These are phyloP conservation scores for Crepidodera aurea DNA, from an alignment of 2,888 invertebrate genomes.

Conservation along the genomic window DNA sequence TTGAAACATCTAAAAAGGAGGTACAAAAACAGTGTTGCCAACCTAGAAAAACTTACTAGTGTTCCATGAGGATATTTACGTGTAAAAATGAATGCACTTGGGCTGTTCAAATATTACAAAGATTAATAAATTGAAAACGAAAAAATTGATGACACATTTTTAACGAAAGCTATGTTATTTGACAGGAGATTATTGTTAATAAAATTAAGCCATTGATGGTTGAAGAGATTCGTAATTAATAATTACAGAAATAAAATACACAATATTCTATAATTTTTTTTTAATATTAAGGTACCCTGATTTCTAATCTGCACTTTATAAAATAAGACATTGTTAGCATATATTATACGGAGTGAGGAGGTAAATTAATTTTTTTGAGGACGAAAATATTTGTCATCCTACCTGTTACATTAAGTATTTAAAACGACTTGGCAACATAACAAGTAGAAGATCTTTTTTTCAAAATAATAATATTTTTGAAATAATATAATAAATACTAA, in stretches of 20 bases:
- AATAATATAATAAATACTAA: too few species aligned
- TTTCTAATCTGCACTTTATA: conserved; percentile 9
- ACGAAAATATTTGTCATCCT: background rate
- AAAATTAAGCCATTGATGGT: background rate
- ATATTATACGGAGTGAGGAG: background rate
- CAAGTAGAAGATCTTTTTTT: background rate
- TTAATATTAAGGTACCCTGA: conserved; percentile 17
- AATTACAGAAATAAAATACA: conserved; percentile 21
- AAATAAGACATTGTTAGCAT: conserved; percentile 7
- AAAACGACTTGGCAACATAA: background rate
- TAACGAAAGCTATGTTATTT: too few species aligned
- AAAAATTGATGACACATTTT: too few species aligned
- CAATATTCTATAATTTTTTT: conserved; percentile 14
- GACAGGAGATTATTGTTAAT: background rate
- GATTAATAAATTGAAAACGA: too few species aligned
- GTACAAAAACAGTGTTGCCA: too few species aligned
- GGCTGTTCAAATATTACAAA: too few species aligned
- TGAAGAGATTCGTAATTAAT: conserved; percentile 13
- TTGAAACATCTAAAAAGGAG: too few species aligned
- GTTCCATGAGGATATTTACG: too few species aligned
- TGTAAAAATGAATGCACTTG: too few species aligned
- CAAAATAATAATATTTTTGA: background rate
- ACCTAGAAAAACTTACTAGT: too few species aligned
- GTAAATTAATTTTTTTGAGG: background rate
- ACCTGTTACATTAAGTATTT: background rate